These are phyloP conservation scores for Tretioscincus oriximinensis DNA, from an alignment of 2,113 vertebrate genomes.

Conservation along the genomic window DNA sequence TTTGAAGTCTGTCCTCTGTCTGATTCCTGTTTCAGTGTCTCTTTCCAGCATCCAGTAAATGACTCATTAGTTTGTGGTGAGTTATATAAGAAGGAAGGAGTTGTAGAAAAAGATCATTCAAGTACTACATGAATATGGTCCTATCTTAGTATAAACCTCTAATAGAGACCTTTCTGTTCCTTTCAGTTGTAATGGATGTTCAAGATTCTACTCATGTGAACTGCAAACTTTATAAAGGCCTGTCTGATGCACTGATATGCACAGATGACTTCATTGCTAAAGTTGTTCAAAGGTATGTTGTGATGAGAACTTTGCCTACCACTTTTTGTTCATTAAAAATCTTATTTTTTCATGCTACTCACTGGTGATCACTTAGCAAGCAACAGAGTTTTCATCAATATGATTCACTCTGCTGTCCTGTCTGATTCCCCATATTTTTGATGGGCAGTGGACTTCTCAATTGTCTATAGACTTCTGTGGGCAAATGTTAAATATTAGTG, in stretches of 20 bases:
- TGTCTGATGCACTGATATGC: constrained; percentile 95
- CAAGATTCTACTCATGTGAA: constrained; percentile 92
- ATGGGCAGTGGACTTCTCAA: too few relatives aligned
- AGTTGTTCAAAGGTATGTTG: constrained; percentile 92
- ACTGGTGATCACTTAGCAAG: too few relatives aligned
- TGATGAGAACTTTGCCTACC: neutral
- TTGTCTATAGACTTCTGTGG: too few relatives aligned
- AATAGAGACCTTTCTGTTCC: constrained; percentile 43
- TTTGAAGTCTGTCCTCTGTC: constrained; percentile 97
- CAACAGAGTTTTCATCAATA: too few relatives aligned
- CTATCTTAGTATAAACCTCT: constrained; percentile 10
- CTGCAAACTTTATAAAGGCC: constrained; percentile 95
- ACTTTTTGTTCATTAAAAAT: too few relatives aligned
- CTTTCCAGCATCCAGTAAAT: constrained; percentile 97
- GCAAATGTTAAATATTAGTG: too few relatives aligned
- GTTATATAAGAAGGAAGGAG: constrained; percentile 49
- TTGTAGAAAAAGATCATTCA: neutral
- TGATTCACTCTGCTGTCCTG: too few relatives aligned
- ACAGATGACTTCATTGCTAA: constrained; percentile 99
- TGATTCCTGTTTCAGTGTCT: constrained; percentile 93
- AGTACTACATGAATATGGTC: neutral
- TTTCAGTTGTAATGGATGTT: constrained; percentile 96
- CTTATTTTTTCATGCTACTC: too few relatives aligned
- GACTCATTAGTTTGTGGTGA: constrained; percentile 97
- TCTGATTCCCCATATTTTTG: too few relatives aligned